These are phyloP conservation scores for Polymixis flavicincta DNA, from an alignment of 2,888 invertebrate species.

Conservation along the genomic window DNA sequence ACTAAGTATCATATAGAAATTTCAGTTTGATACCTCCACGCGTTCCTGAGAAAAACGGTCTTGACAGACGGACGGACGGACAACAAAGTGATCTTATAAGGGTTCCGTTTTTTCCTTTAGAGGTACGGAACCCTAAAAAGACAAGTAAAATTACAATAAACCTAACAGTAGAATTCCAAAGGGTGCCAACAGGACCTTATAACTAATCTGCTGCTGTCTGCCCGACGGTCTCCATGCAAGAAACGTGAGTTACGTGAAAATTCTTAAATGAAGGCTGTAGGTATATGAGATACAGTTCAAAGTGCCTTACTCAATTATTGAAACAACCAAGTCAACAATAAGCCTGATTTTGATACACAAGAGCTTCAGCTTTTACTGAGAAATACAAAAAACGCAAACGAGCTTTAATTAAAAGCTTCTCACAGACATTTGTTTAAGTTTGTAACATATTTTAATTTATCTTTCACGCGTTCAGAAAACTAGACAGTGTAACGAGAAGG, in stretches of 20 bases:
- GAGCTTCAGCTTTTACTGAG: not conserved
- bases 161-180: not conserved
- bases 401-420: conserved; percentile 31
- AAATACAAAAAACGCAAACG: not conserved
- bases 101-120: too few species aligned
- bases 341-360: not conserved
- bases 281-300: not conserved
- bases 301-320: conserved; percentile 12
- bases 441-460: conserved; percentile 24
- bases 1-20: too few species aligned
- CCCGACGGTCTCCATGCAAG: too few species aligned
- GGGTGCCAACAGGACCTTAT: too few species aligned
- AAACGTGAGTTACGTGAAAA: not conserved
- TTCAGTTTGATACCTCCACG: too few species aligned
- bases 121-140: too few species aligned
- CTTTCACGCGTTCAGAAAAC: conserved; percentile 2
- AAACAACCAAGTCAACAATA: conserved; percentile 8
- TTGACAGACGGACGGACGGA: too few species aligned
- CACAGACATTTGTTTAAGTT: conserved; percentile 5
- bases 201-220: too few species aligned
- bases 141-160: not conserved
- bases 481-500: not conserved
- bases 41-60: too few species aligned
- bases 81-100: too few species aligned
- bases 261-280: not conserved